Percentiles rank a stretch among this genome's conserved stretches.
Conservation (phyloP, 2,113 vertebrate genomes). For the Pseudorhombus dupliciocellatus region DNA sequence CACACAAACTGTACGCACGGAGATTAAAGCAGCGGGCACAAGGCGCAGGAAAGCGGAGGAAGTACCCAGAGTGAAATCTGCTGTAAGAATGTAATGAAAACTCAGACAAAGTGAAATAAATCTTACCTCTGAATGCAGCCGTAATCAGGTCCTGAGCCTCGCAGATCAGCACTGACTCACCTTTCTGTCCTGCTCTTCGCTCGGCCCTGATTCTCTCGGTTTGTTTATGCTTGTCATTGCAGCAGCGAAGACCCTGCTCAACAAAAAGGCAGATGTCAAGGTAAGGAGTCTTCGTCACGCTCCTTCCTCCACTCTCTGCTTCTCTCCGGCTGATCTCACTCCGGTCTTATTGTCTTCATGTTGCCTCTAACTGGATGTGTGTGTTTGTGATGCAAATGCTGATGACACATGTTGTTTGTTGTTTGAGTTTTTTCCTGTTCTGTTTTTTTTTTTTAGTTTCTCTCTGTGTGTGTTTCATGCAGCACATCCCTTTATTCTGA, state of each 20-base stretch:
- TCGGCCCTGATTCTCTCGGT: slow-evolving; percentile 8
- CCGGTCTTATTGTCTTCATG: neutral
- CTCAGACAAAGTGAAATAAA: too few relatives aligned
- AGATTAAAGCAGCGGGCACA: too few relatives aligned
- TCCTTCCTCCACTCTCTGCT: neutral
- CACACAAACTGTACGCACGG: too few relatives aligned
- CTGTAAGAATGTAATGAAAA: too few relatives aligned
- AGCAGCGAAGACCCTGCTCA: slow-evolving; percentile 79
- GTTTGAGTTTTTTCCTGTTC: too few relatives aligned
- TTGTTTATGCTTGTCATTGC: slow-evolving; percentile 53
- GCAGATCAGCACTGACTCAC: neutral
- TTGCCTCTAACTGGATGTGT: neutral
- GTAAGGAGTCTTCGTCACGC: slow-evolving; percentile 54
- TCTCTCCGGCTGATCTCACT: slow-evolving; percentile 1
- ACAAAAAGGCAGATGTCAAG: slow-evolving; percentile 81
- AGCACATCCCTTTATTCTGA: slow-evolving; percentile 44
- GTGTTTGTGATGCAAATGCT: slow-evolving; percentile 4
- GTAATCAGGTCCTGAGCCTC: neutral
- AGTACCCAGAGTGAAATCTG: too few relatives aligned
- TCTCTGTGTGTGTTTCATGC: slow-evolving; percentile 8
- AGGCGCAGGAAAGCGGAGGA: too few relatives aligned
- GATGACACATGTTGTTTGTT: too few relatives aligned
- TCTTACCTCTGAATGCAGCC: too few relatives aligned
- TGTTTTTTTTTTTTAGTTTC: slow-evolving; percentile 1
- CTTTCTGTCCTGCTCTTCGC: neutral